These are phyloP conservation scores for Brienomyrus brachyistius DNA, from an alignment of 2,113 vertebrate genomes.

Conservation along the genomic window DNA sequence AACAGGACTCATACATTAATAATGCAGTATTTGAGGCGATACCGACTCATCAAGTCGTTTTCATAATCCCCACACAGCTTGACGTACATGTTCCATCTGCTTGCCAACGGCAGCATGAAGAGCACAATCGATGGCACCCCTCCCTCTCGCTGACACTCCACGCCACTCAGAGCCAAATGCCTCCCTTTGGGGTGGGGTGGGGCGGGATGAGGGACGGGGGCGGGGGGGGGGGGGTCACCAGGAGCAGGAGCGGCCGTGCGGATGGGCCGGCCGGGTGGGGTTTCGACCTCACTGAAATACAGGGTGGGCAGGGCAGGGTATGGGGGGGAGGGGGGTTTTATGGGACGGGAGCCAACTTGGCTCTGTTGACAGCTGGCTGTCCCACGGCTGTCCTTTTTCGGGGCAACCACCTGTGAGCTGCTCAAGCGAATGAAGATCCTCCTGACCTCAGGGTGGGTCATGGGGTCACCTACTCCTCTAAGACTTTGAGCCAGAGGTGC, in stretches of 20 bases:
- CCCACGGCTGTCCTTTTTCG: slow-evolving; percentile 43
- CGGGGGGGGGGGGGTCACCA: slow-evolving; percentile 52
- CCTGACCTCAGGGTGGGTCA: not conserved
- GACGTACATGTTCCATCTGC: slow-evolving; percentile 76
- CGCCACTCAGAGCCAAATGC: slow-evolving; percentile 61
- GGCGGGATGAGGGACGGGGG: slow-evolving; percentile 50
- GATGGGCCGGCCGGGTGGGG: slow-evolving; percentile 22
- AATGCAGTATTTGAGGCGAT: slow-evolving; percentile 68
- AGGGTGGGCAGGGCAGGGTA: slow-evolving; percentile 38
- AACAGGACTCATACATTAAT: slow-evolving; percentile 70
- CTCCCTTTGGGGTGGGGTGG: slow-evolving; percentile 54
- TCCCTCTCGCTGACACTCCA: slow-evolving; percentile 37
- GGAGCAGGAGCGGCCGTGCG: slow-evolving; percentile 41
- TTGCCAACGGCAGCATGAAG: slow-evolving; percentile 63
- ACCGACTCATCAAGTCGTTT: slow-evolving; percentile 70
- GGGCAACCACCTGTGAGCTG: slow-evolving; percentile 9
- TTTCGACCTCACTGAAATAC: slow-evolving; percentile 26
- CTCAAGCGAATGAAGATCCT: not conserved
- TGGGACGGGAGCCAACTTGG: not conserved
- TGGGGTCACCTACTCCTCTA: not conserved
- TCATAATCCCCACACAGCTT: slow-evolving; percentile 73
- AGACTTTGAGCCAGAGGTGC: not conserved
- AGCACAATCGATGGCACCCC: slow-evolving; percentile 53
- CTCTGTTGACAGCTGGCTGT: slow-evolving; percentile 41
- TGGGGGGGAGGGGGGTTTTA: slow-evolving; percentile 31